Evolutionary conservation across 2,888 invertebrate genomes (phyloP).

Genomic region (Heliconius aoede): DNA sequence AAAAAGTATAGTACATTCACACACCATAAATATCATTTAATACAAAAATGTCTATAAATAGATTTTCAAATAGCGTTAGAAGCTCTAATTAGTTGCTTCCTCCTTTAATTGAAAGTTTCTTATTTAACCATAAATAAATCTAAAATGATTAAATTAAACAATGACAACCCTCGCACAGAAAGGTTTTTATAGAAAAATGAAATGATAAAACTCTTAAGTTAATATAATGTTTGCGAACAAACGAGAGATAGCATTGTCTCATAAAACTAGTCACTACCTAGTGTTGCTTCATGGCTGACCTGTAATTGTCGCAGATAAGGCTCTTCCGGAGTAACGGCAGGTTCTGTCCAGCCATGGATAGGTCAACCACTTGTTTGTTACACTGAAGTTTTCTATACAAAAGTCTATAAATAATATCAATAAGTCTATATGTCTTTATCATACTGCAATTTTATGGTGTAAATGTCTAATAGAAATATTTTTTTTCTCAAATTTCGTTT

Average conservation of each 20-base stretch:
- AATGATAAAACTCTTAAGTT: slow-evolving; percentile 39
- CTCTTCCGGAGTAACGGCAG: slow-evolving; percentile 40
- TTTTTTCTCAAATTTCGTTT: background rate
- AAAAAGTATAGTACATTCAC: too few relatives aligned
- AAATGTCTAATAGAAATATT: background rate
- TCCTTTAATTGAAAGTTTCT: background rate
- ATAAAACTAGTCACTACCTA: slow-evolving; percentile 32
- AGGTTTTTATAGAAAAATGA: slow-evolving; percentile 30
- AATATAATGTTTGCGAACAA: slow-evolving; percentile 49
- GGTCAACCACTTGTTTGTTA: slow-evolving; percentile 33
- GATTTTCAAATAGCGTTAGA: background rate
- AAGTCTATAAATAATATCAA: too few relatives aligned
- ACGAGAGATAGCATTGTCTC: slow-evolving; percentile 47
- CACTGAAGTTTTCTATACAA: slow-evolving; percentile 17
- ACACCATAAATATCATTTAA: too few relatives aligned
- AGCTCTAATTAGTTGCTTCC: background rate
- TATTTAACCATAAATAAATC: background rate
- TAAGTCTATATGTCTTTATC: background rate
- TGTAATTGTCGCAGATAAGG: slow-evolving; percentile 40
- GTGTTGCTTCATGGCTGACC: slow-evolving; percentile 41
- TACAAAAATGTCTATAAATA: too few relatives aligned
- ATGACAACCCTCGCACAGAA: slow-evolving; percentile 21
- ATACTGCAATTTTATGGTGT: background rate
- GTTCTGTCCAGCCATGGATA: slow-evolving; percentile 32
- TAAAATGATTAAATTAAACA: background rate